Conservation (phyloP, 1,140 invertebrate species). For the Tetramorium simillimum region DNA sequence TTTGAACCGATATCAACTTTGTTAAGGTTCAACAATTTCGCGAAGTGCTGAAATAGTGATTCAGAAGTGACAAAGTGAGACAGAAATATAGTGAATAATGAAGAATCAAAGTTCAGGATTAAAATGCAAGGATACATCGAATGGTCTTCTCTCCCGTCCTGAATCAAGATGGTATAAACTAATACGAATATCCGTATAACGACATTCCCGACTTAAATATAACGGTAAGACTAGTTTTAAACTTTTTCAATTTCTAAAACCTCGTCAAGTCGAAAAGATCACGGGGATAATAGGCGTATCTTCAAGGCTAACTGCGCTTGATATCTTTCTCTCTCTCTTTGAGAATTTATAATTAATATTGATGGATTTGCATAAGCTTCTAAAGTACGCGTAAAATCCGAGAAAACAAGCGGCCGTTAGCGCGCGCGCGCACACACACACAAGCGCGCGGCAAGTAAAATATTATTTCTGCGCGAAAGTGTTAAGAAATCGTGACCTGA, state of each 20-base stretch:
- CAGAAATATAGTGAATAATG: background rate
- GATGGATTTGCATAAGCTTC: background rate
- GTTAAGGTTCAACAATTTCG: background rate
- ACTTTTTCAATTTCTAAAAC: constrained; percentile 9
- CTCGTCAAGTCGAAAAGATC: background rate
- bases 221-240: background rate
- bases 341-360: background rate
- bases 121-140: background rate
- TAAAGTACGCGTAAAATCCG: background rate
- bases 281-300: background rate
- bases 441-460: background rate
- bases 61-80: background rate
- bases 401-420: constrained; percentile 16
- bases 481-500: constrained; percentile 37
- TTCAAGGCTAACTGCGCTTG: background rate
- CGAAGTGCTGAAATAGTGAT: background rate
- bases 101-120: background rate
- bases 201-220: background rate
- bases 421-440: background rate
- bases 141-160: background rate
- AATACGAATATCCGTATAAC: background rate
- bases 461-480: constrained; percentile 1
- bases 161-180: background rate
- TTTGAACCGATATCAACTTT: background rate
- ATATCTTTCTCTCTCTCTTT: background rate